Evolutionary conservation across 2,113 vertebrate species (phyloP).

Genomic region (Tichodroma muraria): DNA sequence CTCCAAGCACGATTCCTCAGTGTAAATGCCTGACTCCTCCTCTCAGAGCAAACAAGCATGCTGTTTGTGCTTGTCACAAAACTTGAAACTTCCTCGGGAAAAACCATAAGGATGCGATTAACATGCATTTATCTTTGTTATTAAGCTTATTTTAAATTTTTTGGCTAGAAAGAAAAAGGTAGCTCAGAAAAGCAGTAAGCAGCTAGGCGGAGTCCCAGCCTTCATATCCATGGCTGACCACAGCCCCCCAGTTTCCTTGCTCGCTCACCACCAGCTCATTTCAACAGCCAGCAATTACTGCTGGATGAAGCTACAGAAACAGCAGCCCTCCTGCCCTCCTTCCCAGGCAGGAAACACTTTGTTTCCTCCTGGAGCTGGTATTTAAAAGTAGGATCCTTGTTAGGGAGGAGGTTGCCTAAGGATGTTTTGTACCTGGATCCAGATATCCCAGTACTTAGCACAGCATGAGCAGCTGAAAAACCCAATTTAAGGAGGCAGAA

Average conservation of each 20-base stretch:
- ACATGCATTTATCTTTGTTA: neutral
- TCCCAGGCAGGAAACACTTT: neutral
- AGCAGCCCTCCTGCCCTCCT: neutral
- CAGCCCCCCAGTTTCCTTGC: neutral
- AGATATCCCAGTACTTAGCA: neutral
- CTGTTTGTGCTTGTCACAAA: neutral
- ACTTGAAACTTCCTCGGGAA: neutral
- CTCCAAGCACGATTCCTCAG: neutral
- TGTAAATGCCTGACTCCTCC: neutral
- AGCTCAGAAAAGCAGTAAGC: neutral
- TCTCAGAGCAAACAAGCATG: neutral
- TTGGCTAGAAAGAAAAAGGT: neutral
- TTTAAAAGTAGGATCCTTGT: neutral
- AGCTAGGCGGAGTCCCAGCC: neutral
- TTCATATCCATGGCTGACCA: neutral
- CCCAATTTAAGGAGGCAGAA: neutral
- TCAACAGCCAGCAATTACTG: neutral
- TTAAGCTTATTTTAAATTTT: neutral
- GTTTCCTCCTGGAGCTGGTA: neutral
- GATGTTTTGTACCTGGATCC: neutral
- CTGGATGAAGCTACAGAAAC: neutral
- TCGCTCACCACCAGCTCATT: neutral
- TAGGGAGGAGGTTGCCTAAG: neutral
- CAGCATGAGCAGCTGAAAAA: neutral
- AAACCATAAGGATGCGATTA: neutral